Evolutionary conservation across 2,797 vertebrate species (phyloP), one percentile per base, ranked within the genome.

Genomic region (Bradypus variegatus): DNA sequence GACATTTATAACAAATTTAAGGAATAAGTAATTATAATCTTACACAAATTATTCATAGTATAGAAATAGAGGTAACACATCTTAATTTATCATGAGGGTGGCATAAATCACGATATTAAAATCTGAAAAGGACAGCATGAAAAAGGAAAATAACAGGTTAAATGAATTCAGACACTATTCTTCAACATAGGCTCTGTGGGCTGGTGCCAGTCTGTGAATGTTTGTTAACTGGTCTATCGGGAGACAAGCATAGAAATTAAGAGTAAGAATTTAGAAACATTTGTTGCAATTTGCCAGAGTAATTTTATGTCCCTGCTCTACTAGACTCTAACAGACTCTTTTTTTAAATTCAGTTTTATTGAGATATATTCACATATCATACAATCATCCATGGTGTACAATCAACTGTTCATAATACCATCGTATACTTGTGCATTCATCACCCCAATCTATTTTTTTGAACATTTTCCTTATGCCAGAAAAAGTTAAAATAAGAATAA

Each of bases 111-210:
- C 69, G 50, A 41, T 75, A 23, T 41, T 27, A 88, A 88, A 50
- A 72, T 91, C 62, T 62, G 64, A 55, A 89, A 89, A 65, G 27
- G 65, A 80, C 2, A 45, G 11, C 69, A 88, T 62, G 13, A 64
- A n/a, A 73, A 90, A 75, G 36, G 62, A 60, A 94, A 76, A 29
- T 80, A 87, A 38, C 64, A 91, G 27, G 41, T 27, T 81, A 89
- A 64, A 13, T 73, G 64, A 86, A 29, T 29, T 80, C 67, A 50
- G 38, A 38, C 7, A 18, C 23, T n/a, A 5, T 8, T 55, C 58
- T 86, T 75, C 27, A 64, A 64, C 18, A 55, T 55, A 55, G 6
- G 55, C 55, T 55, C 27, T 8, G 1, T 15, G 23, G 13, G 48
- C 19, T 15, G 36, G 8, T 2, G 7, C n/a, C 53, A 55, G 65